phyloP scores from a whole-genome alignment of 2,888 invertebrate species.

The Capitulum mitella region DNA sequence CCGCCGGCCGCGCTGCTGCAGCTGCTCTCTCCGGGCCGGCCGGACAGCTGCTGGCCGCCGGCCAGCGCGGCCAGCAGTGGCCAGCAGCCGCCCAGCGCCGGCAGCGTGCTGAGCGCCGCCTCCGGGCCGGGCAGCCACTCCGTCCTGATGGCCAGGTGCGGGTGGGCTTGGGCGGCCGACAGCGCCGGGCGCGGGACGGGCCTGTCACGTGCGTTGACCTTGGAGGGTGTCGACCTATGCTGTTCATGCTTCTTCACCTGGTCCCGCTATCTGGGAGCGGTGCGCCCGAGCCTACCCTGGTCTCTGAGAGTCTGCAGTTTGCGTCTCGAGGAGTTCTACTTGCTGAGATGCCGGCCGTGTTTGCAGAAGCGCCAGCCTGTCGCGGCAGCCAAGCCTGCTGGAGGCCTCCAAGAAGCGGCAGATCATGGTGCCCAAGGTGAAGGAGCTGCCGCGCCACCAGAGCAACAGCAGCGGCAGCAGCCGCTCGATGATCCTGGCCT shows the following conservation, averaged over 20 bases:
- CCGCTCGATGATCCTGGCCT: not conserved
- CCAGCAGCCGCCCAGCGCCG: not conserved
- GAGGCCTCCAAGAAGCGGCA: not conserved
- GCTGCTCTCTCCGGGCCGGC: not conserved
- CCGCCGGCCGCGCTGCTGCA: slow-evolving; percentile 5
- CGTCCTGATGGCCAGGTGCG: not conserved
- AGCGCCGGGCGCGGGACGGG: not conserved
- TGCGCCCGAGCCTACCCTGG: too few species aligned
- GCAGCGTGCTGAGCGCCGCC: slow-evolving; percentile 4
- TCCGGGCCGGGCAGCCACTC: slow-evolving; percentile 8
- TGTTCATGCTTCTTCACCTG: too few species aligned
- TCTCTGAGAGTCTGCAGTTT: too few species aligned
- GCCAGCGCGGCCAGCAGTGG: not conserved
- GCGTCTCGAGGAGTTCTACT: too few species aligned
- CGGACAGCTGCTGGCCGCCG: not conserved
- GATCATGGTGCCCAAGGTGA: not conserved
- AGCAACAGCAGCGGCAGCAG: slow-evolving; percentile 19
- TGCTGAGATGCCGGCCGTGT: too few species aligned
- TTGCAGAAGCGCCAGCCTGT: not conserved
- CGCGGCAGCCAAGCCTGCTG: slow-evolving; percentile 2
- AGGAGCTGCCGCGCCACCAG: not conserved
- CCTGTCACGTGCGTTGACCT: too few species aligned
- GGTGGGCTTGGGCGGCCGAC: not conserved
- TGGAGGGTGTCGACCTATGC: too few species aligned
- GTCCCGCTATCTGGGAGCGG: too few species aligned